These are phyloP conservation scores for Galerucella pusilla DNA, from an alignment of 2,888 invertebrate species.

Conservation along the genomic window DNA sequence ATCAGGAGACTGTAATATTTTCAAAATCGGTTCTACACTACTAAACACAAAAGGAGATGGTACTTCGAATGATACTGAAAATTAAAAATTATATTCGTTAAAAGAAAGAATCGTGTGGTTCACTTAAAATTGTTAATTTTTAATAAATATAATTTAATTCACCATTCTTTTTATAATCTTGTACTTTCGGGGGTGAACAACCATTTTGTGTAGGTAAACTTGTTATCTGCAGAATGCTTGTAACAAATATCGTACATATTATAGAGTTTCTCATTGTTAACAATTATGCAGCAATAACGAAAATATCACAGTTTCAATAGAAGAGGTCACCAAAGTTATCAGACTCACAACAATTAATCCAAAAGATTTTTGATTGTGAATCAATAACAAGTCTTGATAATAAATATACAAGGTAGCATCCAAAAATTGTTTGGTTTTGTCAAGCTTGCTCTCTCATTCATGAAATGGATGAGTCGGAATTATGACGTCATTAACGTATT, in stretches of 20 bases:
- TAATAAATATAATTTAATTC: neutral
- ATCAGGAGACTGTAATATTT: neutral
- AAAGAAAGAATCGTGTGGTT: neutral
- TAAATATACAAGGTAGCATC: neutral
- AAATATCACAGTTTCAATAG: no score
- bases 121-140: neutral
- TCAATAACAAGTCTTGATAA: neutral
- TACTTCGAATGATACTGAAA: constrained; percentile 5
- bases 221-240: neutral
- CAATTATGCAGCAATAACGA: neutral
- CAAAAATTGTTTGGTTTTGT: no score
- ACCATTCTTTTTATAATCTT: neutral
- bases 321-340: neutral
- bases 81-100: neutral
- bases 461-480: no score
- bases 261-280: neutral
- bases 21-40: neutral
- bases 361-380: neutral
- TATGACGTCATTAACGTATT: no score
- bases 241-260: neutral
- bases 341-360: neutral
- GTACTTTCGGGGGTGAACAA: neutral
- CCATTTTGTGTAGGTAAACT: neutral
- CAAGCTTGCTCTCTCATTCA: no score
- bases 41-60: constrained; percentile 1